Conservation (phyloP, 2,888 invertebrate species). For the Agrotis ipsilon region DNA sequence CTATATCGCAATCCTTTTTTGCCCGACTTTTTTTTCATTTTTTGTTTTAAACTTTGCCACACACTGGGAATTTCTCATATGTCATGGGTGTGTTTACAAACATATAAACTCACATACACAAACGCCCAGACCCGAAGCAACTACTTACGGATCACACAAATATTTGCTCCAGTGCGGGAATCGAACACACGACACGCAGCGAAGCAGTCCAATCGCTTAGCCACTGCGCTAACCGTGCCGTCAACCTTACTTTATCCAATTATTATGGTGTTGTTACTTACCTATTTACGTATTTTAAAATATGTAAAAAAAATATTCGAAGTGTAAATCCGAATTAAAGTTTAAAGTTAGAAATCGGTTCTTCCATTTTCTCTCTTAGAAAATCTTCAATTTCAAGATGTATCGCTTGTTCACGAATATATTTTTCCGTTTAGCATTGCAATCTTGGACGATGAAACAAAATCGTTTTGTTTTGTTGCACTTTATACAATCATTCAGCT, state of each 20-base stretch:
- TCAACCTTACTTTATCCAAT: neutral
- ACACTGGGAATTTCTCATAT: too few species aligned
- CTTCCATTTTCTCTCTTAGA: neutral
- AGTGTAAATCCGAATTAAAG: neutral
- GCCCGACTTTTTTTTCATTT: too few species aligned
- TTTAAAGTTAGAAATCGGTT: neutral
- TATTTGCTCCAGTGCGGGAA: too few species aligned
- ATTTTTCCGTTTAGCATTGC: neutral
- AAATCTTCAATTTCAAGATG: constrained; percentile 2
- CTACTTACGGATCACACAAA: too few species aligned
- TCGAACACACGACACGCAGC: too few species aligned
- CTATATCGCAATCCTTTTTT: neutral
- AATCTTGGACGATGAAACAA: neutral
- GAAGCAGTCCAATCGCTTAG: too few species aligned
- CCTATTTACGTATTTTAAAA: neutral
- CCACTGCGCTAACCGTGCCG: too few species aligned
- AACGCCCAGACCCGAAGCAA: too few species aligned
- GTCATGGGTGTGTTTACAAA: too few species aligned
- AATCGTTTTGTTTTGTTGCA: constrained; percentile 7
- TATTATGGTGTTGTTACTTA: neutral
- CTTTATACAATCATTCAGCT: neutral
- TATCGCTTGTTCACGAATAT: neutral
- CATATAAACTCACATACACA: too few species aligned
- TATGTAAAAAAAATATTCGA: neutral
- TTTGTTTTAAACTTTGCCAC: too few species aligned